Evolutionary conservation across 2,888 invertebrate genomes (phyloP).

Genomic region (Trachelus stipa): DNA sequence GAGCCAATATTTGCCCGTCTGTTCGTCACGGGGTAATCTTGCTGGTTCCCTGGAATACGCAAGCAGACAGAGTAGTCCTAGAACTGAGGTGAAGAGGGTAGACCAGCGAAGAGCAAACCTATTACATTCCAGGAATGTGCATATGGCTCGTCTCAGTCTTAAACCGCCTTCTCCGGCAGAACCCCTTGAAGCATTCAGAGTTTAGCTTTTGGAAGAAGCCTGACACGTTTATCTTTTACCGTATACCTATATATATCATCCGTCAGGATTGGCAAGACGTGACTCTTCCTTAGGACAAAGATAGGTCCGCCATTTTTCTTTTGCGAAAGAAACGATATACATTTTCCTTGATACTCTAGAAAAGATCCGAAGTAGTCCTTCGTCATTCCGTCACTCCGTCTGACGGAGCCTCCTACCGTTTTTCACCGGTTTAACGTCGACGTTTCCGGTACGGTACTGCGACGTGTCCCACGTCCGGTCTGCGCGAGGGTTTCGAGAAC

Average conservation of each 20-base stretch:
- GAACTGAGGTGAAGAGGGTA: not conserved
- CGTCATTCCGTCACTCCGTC: not conserved
- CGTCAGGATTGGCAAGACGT: not conserved
- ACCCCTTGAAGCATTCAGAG: not conserved
- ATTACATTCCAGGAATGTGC: not conserved
- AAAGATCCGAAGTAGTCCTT: not conserved
- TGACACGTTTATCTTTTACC: not conserved
- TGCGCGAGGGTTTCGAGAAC: not conserved
- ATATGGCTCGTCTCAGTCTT: not conserved
- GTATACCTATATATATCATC: not conserved
- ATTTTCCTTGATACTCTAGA: not conserved
- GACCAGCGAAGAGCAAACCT: not conserved
- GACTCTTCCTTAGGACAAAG: not conserved
- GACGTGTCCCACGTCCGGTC: not conserved
- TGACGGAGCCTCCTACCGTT: not conserved
- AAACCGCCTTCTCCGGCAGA: not conserved
- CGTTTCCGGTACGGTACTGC: not conserved
- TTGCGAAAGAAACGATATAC: not conserved
- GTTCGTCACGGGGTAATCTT: slow-evolving; percentile 51
- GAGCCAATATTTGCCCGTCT: slow-evolving; percentile 56
- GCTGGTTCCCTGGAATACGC: slow-evolving; percentile 44
- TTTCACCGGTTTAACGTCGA: not conserved
- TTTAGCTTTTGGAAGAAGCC: not conserved
- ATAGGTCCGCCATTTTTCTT: not conserved
- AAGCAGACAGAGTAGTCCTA: slow-evolving; percentile 18